Base-by-base conservation (phyloP, 92 coral and sea anemone species). In the Paragorgia papillata region DNA sequence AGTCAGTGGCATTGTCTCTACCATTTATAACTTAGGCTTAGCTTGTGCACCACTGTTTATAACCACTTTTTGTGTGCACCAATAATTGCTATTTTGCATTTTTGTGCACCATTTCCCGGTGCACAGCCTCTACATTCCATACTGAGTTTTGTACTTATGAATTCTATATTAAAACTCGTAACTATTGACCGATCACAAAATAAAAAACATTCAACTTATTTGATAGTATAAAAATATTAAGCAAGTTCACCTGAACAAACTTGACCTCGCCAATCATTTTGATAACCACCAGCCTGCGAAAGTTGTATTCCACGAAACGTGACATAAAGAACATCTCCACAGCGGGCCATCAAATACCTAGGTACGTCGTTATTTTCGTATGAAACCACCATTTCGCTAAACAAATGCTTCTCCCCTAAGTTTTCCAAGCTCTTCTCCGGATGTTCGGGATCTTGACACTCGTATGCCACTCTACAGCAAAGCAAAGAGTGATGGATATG, bases 391-490 rank as follows among this genome's bases (percentile, higher is more conserved):
- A 46, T 2, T 46, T 46, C 53, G n/a, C 53, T n/a, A 7, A 46
- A n/a, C n/a, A 46, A 46, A 60, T 60, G 66, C 39, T 60, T 34
- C 28, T 60, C 39, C 0, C 39, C 66, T 39, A 60, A 60, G 9
- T 60, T 20, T n/a, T 60, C 40, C 39, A 60, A 34, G 39, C 29
- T 9, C 2, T 28, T 60, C 3, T 60, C 31, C 15, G 20, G 33
- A 34, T 60, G 39, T 20, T 60, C 39, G 1, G 66, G 66, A 10
- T 60, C 40, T 60, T 60, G 7, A 60, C 66, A 60, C 22, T 60
- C 40, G 39, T 60, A 60, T 1, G 66, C 66, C 25, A 60, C 19
- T 60, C 39, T 30, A 12, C 66, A 60, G 39, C 66, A 60, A n/a
- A 60, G 35, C 28, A 60, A 25, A 4, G 66, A 35, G 22, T 60